Percentiles rank a stretch among this genome's conserved stretches.
These are phyloP conservation scores for Stichopus horrens DNA, from an alignment of 53 echinoderm and acorn worm species.

Conservation along the genomic window DNA sequence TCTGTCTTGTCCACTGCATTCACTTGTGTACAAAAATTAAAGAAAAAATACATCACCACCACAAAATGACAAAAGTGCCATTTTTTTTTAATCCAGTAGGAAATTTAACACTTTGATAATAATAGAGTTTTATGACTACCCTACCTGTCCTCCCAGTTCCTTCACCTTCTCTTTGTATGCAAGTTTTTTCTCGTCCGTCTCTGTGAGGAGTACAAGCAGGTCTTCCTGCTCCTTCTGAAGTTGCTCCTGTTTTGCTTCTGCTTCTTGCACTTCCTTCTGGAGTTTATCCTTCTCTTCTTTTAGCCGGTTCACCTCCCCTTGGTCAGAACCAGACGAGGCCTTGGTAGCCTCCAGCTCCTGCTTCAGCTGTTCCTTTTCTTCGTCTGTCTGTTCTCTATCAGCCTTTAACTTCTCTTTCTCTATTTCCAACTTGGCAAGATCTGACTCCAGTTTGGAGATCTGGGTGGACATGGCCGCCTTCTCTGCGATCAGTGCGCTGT, in stretches of 20 bases:
- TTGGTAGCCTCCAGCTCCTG: slow-evolving; percentile 21
- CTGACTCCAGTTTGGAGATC: slow-evolving; percentile 64
- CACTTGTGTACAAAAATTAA: too few species aligned
- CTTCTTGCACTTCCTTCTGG: slow-evolving; percentile 11
- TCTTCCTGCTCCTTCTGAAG: slow-evolving; percentile 80
- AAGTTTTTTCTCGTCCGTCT: slow-evolving; percentile 77
- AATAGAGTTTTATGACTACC: not conserved
- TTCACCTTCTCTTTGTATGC: slow-evolving; percentile 75
- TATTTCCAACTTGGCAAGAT: slow-evolving; percentile 53
- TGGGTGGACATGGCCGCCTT: slow-evolving; percentile 74
- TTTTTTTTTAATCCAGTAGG: too few species aligned
- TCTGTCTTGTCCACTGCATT: too few species aligned
- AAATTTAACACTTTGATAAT: too few species aligned
- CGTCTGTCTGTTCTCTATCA: slow-evolving; percentile 59
- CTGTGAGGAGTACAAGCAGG: slow-evolving; percentile 81
- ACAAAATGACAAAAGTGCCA: too few species aligned
- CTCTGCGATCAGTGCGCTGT: slow-evolving; percentile 74
- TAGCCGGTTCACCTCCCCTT: slow-evolving; percentile 55
- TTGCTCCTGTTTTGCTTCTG: slow-evolving; percentile 42
- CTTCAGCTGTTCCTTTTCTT: slow-evolving; percentile 28
- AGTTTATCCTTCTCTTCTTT: slow-evolving; percentile 57
- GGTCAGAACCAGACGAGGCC: slow-evolving; percentile 12
- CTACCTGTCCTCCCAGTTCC: slow-evolving; percentile 70
- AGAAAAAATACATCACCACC: too few species aligned
- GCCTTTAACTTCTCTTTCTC: slow-evolving; percentile 45